Percentiles rank a stretch among this genome's conserved stretches.
phyloP scores from a whole-genome alignment of 1,140 invertebrate genomes.

The Aphidius gifuensis region DNA sequence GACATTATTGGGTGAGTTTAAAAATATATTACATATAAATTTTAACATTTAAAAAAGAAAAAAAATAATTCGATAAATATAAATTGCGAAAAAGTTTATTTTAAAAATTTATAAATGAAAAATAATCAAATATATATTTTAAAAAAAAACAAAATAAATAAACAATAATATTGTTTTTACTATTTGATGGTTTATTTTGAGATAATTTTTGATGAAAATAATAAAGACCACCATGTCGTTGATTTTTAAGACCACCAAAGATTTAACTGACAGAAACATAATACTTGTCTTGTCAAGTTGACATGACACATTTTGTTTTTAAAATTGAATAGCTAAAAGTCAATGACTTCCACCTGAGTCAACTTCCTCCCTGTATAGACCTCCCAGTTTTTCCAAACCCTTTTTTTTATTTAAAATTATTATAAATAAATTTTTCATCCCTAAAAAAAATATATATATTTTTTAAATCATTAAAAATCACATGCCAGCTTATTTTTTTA shows the following conservation, averaged over 20 bases:
- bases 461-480: constrained; percentile 8
- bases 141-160: not conserved
- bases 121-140: constrained; percentile 26
- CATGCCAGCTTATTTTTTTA: constrained; percentile 5
- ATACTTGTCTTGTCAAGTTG: constrained; percentile 36
- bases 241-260: constrained; percentile 25
- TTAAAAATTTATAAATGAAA: constrained; percentile 12
- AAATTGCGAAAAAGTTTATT: not conserved
- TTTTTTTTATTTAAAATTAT: constrained; percentile 14
- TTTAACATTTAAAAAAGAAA: no score
- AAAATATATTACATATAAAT: not conserved
- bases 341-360: constrained; percentile 46
- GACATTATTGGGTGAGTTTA: constrained; percentile 50
- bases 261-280: constrained; percentile 38
- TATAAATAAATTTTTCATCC: not conserved
- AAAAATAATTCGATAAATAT: not conserved
- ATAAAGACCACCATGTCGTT: constrained; percentile 40
- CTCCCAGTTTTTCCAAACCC: constrained; percentile 38
- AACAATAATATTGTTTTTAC: constrained; percentile 4
- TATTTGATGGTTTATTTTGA: constrained; percentile 12
- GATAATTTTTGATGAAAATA: no score
- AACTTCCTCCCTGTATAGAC: constrained; percentile 47
- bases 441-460: not conserved
- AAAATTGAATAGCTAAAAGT: constrained; percentile 17
- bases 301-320: constrained; percentile 39